Evolutionary conservation across 2,113 vertebrate species (phyloP).

Genomic region (Chaetodon auriga): DNA sequence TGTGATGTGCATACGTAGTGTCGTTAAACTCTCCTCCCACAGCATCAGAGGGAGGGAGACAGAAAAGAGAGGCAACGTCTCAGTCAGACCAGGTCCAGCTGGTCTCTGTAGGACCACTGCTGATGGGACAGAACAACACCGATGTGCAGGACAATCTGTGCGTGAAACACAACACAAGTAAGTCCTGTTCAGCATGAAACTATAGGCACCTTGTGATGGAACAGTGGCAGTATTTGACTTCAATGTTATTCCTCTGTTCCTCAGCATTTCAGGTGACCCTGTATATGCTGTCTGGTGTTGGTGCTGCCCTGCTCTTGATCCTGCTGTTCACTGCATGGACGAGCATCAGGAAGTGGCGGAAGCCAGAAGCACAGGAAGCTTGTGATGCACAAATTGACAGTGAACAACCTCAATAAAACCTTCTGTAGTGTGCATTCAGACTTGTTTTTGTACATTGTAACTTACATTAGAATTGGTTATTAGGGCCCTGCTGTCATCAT

Average conservation of each 20-base stretch:
- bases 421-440: not conserved
- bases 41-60: slow-evolving; percentile 67
- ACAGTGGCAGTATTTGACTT: not conserved
- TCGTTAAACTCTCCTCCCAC: not conserved
- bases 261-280: slow-evolving; percentile 60
- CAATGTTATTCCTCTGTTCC: not conserved
- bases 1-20: not conserved
- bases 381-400: not conserved
- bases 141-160: not conserved
- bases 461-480: not conserved
- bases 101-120: slow-evolving; percentile 72
- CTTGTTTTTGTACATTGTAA: not conserved
- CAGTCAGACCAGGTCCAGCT: slow-evolving; percentile 47
- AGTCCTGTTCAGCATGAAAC: not conserved
- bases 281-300: slow-evolving; percentile 44
- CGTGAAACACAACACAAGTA: slow-evolving; percentile 34
- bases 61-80: slow-evolving; percentile 46
- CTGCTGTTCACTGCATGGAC: slow-evolving; percentile 17
- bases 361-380: not conserved
- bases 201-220: not conserved
- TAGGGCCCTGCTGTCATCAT: not conserved
- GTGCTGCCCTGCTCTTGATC: slow-evolving; percentile 46
- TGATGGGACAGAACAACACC: slow-evolving; percentile 49
- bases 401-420: slow-evolving; percentile 61
- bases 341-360: slow-evolving; percentile 31